A percentile compares a stretch with the other conserved stretches of the same genome.
Evolutionary conservation across 1,140 invertebrate species (phyloP).

Genomic region (Calycopis cecrops): DNA sequence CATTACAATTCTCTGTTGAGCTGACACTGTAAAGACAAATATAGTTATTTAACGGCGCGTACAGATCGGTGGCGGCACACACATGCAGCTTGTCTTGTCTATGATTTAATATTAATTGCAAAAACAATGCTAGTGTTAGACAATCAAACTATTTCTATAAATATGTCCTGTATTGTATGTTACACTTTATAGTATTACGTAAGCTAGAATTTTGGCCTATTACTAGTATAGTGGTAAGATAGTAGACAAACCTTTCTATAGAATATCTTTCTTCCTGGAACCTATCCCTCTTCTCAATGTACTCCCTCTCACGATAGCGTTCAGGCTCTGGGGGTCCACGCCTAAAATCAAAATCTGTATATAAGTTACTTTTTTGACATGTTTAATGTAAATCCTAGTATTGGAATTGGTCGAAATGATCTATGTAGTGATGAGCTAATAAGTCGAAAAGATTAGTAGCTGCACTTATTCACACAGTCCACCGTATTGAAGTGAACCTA

Average conservation of each 20-base stretch:
- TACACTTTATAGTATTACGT: background rate
- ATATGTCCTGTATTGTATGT: background rate
- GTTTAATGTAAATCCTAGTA: too few species aligned
- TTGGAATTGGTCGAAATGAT: too few species aligned
- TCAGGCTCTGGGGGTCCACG: slow-evolving; percentile 41
- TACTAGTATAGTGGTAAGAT: background rate
- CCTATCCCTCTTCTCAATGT: slow-evolving; percentile 50
- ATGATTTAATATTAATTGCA: background rate
- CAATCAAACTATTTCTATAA: background rate
- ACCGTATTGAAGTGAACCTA: too few species aligned
- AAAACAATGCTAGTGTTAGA: background rate
- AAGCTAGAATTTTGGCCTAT: background rate
- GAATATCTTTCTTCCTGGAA: slow-evolving; percentile 45
- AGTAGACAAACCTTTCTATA: slow-evolving; percentile 41
- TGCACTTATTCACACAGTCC: too few species aligned
- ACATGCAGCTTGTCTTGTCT: slow-evolving; percentile 24
- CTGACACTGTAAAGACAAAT: slow-evolving; percentile 73
- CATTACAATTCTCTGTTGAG: slow-evolving; percentile 70
- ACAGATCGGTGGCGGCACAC: slow-evolving; percentile 29
- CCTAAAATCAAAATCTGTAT: slow-evolving; percentile 22
- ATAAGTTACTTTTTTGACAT: too few species aligned
- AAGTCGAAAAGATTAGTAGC: too few species aligned
- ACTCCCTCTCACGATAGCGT: slow-evolving; percentile 48
- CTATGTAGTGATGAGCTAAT: too few species aligned
- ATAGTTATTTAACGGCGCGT: slow-evolving; percentile 60